Conservation (phyloP, 2,113 vertebrate species). For the Mormoops blainvillei region DNA sequence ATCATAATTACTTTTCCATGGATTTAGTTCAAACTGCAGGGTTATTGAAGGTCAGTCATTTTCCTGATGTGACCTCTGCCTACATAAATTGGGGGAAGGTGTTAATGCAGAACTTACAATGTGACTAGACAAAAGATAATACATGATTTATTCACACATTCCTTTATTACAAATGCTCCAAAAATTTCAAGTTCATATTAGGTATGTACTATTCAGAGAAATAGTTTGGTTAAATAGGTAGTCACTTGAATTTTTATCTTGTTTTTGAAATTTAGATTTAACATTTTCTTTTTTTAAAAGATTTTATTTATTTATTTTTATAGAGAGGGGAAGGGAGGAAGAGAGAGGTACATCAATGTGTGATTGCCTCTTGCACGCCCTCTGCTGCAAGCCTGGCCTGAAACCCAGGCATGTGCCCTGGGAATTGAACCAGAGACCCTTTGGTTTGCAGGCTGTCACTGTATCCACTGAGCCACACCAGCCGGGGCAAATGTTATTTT, state of each 20-base stretch:
- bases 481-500: no score
- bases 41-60: background rate
- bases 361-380: no score
- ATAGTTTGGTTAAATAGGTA: background rate
- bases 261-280: background rate
- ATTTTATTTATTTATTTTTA: no score
- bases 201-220: background rate
- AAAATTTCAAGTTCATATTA: background rate
- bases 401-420: no score
- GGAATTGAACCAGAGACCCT: no score
- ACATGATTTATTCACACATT: background rate
- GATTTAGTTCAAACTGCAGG: background rate
- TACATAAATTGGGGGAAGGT: background rate
- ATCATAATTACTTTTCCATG: background rate
- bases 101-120: background rate
- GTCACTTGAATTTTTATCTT: background rate
- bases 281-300: background rate
- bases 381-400: no score
- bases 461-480: no score
- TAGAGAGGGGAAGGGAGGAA: no score
- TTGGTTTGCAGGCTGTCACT: no score
- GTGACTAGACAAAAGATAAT: background rate
- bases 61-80: background rate
- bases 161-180: background rate
- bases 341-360: no score